These are phyloP conservation scores for Antennarius striatus DNA, from an alignment of 2,113 vertebrate species.

Conservation along the genomic window DNA sequence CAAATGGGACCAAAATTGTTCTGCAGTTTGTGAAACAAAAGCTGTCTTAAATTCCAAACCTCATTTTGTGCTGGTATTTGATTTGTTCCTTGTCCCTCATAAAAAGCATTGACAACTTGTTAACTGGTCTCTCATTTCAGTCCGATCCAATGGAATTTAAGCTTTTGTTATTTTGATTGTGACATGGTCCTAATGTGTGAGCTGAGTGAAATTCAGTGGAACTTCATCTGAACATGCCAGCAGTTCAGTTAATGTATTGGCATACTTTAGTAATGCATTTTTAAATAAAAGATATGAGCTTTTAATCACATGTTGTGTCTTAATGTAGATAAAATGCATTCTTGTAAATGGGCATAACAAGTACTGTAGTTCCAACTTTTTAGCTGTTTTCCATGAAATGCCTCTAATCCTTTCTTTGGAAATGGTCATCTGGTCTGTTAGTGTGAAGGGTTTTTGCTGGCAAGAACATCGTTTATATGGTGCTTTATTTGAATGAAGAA, in stretches of 20 bases:
- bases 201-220: constrained; percentile 43
- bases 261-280: constrained; percentile 70
- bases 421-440: no score
- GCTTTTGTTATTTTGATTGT: constrained; percentile 39
- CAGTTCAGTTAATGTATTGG: constrained; percentile 67
- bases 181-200: constrained; percentile 47
- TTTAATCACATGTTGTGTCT: constrained; percentile 68
- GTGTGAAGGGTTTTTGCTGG: no score
- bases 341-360: no score
- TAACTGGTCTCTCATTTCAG: constrained; percentile 28
- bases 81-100: constrained; percentile 37
- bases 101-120: constrained; percentile 28
- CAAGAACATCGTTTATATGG: no score
- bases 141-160: constrained; percentile 35
- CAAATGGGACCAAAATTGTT: constrained; percentile 40
- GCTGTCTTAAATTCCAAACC: constrained; percentile 45
- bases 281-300: constrained; percentile 77
- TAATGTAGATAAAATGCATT: constrained; percentile 33
- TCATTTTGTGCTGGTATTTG: constrained; percentile 47
- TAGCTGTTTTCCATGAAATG: no score
- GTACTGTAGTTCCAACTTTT: no score
- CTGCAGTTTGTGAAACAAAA: constrained; percentile 27
- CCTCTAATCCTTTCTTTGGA: no score
- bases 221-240: constrained; percentile 55
- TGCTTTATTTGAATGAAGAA: no score